These are phyloP conservation scores for Lithophane leautieri DNA, from an alignment of 2,888 invertebrate species.

Conservation along the genomic window DNA sequence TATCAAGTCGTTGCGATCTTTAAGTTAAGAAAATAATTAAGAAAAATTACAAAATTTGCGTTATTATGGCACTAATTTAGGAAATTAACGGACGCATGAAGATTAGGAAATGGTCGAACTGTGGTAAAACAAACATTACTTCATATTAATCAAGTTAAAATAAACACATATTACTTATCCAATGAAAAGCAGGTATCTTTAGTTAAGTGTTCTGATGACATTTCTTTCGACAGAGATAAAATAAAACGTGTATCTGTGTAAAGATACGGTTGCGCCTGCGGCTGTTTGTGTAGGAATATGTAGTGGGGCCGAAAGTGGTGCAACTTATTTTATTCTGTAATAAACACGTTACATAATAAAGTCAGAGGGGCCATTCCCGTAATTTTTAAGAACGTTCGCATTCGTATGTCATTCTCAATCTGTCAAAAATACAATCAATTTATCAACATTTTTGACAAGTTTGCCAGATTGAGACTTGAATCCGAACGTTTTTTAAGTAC, in stretches of 20 bases:
- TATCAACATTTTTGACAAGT: too few relatives aligned
- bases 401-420: too few relatives aligned
- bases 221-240: slow-evolving; percentile 20
- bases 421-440: too few relatives aligned
- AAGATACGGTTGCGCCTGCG: slow-evolving; percentile 19
- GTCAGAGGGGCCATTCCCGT: too few relatives aligned
- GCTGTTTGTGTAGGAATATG: background rate
- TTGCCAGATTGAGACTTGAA: too few relatives aligned
- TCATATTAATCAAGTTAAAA: slow-evolving; percentile 9
- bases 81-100: slow-evolving; percentile 7
- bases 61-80: slow-evolving; percentile 16
- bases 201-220: background rate
- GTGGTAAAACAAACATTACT: slow-evolving; percentile 14
- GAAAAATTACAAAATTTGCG: slow-evolving; percentile 25
- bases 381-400: too few relatives aligned
- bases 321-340: slow-evolving; percentile 14
- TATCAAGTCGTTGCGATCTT: slow-evolving; percentile 1
- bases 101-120: background rate
- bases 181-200: background rate
- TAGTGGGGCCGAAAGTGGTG: slow-evolving; percentile 3
- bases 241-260: background rate
- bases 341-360: background rate
- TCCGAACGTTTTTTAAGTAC: too few relatives aligned
- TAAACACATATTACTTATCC: slow-evolving; percentile 17
- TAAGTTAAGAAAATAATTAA: slow-evolving; percentile 19